Conservation (phyloP, 2,113 vertebrate genomes). For the Solea solea region DNA sequence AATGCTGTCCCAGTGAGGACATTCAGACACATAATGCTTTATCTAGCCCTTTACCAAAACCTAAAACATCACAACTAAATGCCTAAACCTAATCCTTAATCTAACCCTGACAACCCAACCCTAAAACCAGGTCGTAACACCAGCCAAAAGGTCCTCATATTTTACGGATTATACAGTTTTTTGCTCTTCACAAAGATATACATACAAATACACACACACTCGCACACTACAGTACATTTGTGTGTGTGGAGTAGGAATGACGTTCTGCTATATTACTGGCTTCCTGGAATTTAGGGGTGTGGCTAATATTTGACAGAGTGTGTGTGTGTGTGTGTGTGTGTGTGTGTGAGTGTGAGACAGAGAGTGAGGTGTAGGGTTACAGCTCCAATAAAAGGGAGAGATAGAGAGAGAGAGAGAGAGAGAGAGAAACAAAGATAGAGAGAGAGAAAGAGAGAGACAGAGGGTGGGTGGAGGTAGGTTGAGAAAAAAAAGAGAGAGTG, state of each 20-base stretch:
- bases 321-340: slow-evolving; percentile 1
- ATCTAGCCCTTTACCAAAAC: too few species aligned
- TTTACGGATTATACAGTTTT: too few species aligned
- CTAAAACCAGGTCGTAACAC: too few species aligned
- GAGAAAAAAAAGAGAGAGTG: slow-evolving; percentile 31
- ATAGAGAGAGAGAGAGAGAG: slow-evolving; percentile 57
- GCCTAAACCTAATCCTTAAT: too few species aligned
- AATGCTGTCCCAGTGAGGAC: too few species aligned
- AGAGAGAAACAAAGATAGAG: slow-evolving; percentile 31
- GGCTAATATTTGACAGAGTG: slow-evolving; percentile 70
- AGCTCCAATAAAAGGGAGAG: slow-evolving; percentile 73
- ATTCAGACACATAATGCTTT: too few species aligned
- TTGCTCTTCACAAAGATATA: too few species aligned
- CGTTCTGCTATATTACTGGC: slow-evolving; percentile 56
- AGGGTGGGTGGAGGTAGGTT: slow-evolving; percentile 37
- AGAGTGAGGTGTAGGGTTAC: slow-evolving; percentile 68
- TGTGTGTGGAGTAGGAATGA: slow-evolving; percentile 6
- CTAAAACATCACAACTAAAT: too few species aligned
- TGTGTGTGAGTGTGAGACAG: slow-evolving; percentile 12
- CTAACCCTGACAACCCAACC: too few species aligned
- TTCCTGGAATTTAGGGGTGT: slow-evolving; percentile 54
- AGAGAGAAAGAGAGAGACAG: slow-evolving; percentile 6
- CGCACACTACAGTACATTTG: not conserved
- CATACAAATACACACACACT: too few species aligned
- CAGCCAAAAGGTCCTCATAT: too few species aligned